These are phyloP conservation scores for Ischnus inquisitorius DNA, from an alignment of 2,888 invertebrate genomes.

Conservation along the genomic window DNA sequence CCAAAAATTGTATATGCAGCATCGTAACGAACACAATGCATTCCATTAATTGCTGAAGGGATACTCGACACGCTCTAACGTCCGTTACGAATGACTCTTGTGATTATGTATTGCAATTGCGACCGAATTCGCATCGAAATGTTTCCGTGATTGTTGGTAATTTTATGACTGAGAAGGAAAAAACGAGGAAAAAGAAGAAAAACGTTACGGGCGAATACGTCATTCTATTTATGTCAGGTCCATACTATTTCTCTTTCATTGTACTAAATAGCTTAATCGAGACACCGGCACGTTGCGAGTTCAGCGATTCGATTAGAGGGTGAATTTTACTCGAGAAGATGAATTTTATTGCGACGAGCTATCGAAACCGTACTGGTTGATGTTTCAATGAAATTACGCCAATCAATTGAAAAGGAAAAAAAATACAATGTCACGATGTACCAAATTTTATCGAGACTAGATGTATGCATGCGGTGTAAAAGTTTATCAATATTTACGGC, in stretches of 20 bases:
- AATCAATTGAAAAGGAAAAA: constrained; percentile 14
- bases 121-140: constrained; percentile 39
- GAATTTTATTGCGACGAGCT: neutral
- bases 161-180: constrained; percentile 8
- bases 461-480: constrained; percentile 26
- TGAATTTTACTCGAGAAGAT: neutral
- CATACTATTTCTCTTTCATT: constrained; percentile 46
- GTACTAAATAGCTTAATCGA: constrained; percentile 45
- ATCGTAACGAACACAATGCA: constrained; percentile 40
- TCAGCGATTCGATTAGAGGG: neutral
- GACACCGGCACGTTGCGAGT: constrained; percentile 22
- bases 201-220: constrained; percentile 12
- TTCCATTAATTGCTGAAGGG: constrained; percentile 37
- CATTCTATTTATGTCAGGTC: constrained; percentile 46
- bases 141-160: constrained; percentile 40
- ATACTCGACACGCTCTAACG: neutral
- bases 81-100: constrained; percentile 7
- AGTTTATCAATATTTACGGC: constrained; percentile 11
- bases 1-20: constrained; percentile 35
- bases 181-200: neutral
- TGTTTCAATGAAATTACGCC: constrained; percentile 6
- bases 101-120: constrained; percentile 31
- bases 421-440: constrained; percentile 41
- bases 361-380: neutral
- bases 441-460: constrained; percentile 16